phyloP scores from a whole-genome alignment of 2,113 vertebrate species.

The Lampris incognitus region DNA sequence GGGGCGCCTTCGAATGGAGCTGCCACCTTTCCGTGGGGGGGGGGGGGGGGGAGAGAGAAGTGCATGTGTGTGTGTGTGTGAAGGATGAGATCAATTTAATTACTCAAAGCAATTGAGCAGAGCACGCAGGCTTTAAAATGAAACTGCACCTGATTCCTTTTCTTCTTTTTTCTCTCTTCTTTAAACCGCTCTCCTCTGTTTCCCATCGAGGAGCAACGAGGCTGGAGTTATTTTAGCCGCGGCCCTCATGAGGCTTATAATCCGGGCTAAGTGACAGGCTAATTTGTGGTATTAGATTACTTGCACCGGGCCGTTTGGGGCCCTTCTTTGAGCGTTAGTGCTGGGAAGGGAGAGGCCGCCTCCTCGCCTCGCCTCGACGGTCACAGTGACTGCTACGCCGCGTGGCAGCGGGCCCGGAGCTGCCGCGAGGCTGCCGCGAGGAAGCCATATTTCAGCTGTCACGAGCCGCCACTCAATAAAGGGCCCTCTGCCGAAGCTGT shows the following conservation, averaged over 20 bases:
- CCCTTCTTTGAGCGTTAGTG: constrained; percentile 58
- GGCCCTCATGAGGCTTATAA: constrained; percentile 69
- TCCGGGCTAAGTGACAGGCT: constrained; percentile 79
- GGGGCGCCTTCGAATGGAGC: too few species aligned
- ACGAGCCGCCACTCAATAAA: too few species aligned
- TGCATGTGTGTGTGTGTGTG: too few species aligned
- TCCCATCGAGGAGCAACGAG: constrained; percentile 59
- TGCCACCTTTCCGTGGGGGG: too few species aligned
- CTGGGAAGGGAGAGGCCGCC: constrained; percentile 36
- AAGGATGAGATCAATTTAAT: constrained; percentile 51
- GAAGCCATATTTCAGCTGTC: constrained; percentile 50
- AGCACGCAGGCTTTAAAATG: constrained; percentile 58
- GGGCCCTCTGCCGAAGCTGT: too few species aligned
- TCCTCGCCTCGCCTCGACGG: constrained; percentile 42
- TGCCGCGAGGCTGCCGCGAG: not conserved
- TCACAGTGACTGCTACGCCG: constrained; percentile 56
- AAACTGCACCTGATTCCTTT: constrained; percentile 41
- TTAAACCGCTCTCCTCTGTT: constrained; percentile 24
- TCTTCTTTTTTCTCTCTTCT: not conserved
- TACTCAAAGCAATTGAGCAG: constrained; percentile 48
- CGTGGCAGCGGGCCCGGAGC: too few species aligned
- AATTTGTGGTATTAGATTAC: constrained; percentile 80
- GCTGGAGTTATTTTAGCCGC: constrained; percentile 68
- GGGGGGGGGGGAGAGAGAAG: too few species aligned
- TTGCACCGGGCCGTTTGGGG: constrained; percentile 67